Percentiles rank a stretch among this genome's conserved stretches.
Conservation (phyloP, 1,140 invertebrate genomes). For the Drosophila suzukii region DNA sequence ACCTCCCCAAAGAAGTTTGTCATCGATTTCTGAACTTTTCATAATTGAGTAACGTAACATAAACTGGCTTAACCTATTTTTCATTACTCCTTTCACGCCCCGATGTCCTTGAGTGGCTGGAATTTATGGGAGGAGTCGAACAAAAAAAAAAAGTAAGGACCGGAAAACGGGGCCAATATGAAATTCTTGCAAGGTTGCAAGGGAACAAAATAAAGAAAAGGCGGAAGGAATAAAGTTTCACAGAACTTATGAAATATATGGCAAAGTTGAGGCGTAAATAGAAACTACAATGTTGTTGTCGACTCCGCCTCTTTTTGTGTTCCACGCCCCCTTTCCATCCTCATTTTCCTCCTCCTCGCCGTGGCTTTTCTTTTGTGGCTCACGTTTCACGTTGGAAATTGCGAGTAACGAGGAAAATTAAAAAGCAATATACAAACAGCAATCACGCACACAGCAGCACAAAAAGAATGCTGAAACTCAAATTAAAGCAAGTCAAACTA, state of each 20-base stretch:
- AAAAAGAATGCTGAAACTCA: slow-evolving; percentile 52
- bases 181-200: slow-evolving; percentile 44
- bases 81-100: slow-evolving; percentile 29
- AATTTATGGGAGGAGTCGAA: slow-evolving; percentile 27
- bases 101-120: slow-evolving; percentile 28
- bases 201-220: slow-evolving; percentile 11
- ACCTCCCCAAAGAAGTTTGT: slow-evolving; percentile 12
- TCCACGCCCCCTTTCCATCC: neutral
- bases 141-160: neutral
- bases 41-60: slow-evolving; percentile 40
- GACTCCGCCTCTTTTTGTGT: neutral
- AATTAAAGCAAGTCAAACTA: slow-evolving; percentile 65
- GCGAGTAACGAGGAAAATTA: slow-evolving; percentile 77
- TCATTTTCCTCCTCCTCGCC: neutral
- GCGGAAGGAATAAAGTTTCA: slow-evolving; percentile 36
- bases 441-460: slow-evolving; percentile 63
- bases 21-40: slow-evolving; percentile 45
- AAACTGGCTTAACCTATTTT: slow-evolving; percentile 41
- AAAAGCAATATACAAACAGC: slow-evolving; percentile 81
- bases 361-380: slow-evolving; percentile 26
- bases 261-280: slow-evolving; percentile 60
- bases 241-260: slow-evolving; percentile 68
- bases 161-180: slow-evolving; percentile 17
- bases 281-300: slow-evolving; percentile 60
- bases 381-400: slow-evolving; percentile 63